Conservation (phyloP, 2,113 vertebrate genomes). For the Pterocles burchelli region DNA sequence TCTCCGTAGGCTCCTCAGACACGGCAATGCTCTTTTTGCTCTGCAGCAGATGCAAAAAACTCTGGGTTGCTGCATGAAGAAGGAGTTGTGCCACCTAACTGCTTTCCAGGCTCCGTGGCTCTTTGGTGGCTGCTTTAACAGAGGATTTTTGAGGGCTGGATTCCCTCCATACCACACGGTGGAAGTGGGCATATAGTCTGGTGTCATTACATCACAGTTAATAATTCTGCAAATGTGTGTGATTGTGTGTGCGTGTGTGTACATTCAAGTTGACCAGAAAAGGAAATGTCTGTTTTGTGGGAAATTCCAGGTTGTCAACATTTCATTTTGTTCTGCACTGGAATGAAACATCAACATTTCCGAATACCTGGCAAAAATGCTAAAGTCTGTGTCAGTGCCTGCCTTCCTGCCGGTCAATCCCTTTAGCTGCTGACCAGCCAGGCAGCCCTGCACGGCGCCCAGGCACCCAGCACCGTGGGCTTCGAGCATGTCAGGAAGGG, state of each 20-base stretch:
- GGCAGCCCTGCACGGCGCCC: rapidly evolving
- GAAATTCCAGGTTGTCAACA: constrained; percentile 59
- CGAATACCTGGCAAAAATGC: neutral
- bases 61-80: neutral
- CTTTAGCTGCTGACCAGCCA: rapidly evolving
- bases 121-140: neutral
- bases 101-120: neutral
- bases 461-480: neutral
- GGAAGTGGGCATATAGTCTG: neutral
- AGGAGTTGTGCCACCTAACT: neutral
- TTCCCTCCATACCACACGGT: neutral
- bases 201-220: constrained; percentile 18
- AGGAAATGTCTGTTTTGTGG: constrained; percentile 53
- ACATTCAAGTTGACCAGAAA: neutral
- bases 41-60: neutral
- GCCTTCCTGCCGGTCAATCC: rapidly evolving
- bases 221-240: neutral
- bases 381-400: neutral
- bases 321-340: constrained; percentile 35
- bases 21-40: neutral
- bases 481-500: rapidly evolving
- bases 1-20: neutral
- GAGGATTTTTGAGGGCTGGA: neutral
- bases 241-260: neutral
- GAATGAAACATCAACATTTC: constrained; percentile 15